These are phyloP conservation scores for Plodia interpunctella DNA, from an alignment of 1,140 invertebrate species.

Conservation along the genomic window DNA sequence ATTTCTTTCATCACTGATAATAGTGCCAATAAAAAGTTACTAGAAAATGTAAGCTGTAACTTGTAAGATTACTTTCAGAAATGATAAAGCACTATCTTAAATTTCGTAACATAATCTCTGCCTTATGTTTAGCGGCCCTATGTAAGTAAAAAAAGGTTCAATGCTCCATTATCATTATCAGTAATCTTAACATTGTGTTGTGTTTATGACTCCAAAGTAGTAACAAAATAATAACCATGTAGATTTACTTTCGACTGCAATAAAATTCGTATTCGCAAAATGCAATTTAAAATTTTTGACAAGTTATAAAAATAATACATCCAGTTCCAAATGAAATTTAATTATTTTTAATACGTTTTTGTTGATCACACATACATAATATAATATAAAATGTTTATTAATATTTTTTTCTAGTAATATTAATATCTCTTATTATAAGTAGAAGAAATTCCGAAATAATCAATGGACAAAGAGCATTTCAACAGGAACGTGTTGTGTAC, in stretches of 20 bases:
- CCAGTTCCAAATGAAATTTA: background rate
- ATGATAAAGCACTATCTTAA: conserved; percentile 70
- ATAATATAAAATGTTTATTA: too few relatives aligned
- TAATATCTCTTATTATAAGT: conserved; percentile 56
- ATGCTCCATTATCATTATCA: conserved; percentile 13
- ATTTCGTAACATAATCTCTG: conserved; percentile 60
- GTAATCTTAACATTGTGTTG: conserved; percentile 1
- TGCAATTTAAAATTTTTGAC: too few relatives aligned
- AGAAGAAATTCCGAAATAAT: conserved; percentile 41
- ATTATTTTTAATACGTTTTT: too few relatives aligned
- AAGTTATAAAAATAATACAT: too few relatives aligned
- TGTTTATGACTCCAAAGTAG: conserved; percentile 2
- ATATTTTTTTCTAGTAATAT: conserved; percentile 48
- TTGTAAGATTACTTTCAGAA: conserved; percentile 41
- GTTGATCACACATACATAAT: too few relatives aligned
- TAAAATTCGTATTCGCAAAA: too few relatives aligned
- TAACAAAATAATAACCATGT: conserved; percentile 16
- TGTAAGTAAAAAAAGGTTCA: conserved; percentile 38
- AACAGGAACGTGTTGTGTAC: conserved; percentile 35
- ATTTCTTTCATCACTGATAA: background rate
- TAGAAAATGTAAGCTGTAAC: conserved; percentile 45
- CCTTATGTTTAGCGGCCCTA: conserved; percentile 48
- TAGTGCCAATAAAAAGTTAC: conserved; percentile 6
- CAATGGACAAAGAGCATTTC: conserved; percentile 37
- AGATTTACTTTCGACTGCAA: background rate